phyloP scores from a whole-genome alignment of 1,140 invertebrate species.

The Drosophila jambulina region DNA sequence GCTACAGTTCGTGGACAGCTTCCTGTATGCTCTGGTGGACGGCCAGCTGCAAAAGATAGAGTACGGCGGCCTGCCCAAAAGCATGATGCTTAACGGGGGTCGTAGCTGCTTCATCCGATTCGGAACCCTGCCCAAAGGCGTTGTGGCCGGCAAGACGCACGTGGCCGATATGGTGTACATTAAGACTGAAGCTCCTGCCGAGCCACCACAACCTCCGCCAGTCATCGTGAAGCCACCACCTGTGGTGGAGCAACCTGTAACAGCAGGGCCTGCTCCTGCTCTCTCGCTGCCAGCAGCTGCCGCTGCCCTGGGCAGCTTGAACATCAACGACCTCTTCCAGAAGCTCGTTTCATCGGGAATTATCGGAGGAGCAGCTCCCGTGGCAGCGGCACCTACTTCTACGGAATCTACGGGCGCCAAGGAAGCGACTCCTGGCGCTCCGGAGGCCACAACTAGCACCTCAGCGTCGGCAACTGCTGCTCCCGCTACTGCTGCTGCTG shows the following conservation, averaged over 20 bases:
- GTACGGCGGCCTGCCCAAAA: slow-evolving; percentile 96
- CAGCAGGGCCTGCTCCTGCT: slow-evolving; percentile 19
- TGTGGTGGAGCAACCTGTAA: slow-evolving; percentile 15
- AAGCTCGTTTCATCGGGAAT: slow-evolving; percentile 94
- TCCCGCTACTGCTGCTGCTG: slow-evolving; percentile 35
- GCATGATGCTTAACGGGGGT: slow-evolving; percentile 91
- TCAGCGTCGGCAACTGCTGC: slow-evolving; percentile 68
- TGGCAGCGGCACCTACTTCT: neutral
- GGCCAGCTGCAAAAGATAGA: slow-evolving; percentile 93
- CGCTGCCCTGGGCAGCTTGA: slow-evolving; percentile 86
- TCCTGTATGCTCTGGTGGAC: slow-evolving; percentile 92
- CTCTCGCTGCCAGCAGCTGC: slow-evolving; percentile 53
- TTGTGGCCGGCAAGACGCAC: slow-evolving; percentile 89
- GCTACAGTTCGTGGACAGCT: slow-evolving; percentile 91
- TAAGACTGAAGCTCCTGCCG: slow-evolving; percentile 82
- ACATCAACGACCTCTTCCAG: slow-evolving; percentile 93
- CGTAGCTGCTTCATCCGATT: slow-evolving; percentile 94
- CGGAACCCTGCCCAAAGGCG: slow-evolving; percentile 91
- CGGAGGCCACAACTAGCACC: slow-evolving; percentile 2
- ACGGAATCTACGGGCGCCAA: slow-evolving; percentile 3
- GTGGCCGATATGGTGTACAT: slow-evolving; percentile 89
- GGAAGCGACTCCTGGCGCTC: slow-evolving; percentile 10
- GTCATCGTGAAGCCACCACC: slow-evolving; percentile 36
- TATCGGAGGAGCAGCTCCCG: slow-evolving; percentile 86
- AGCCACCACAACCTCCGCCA: slow-evolving; percentile 64